Percentiles rank a stretch among this genome's conserved stretches.
These are phyloP conservation scores for Tetrao urogallus DNA, from an alignment of 2,113 vertebrate genomes.

Conservation along the genomic window DNA sequence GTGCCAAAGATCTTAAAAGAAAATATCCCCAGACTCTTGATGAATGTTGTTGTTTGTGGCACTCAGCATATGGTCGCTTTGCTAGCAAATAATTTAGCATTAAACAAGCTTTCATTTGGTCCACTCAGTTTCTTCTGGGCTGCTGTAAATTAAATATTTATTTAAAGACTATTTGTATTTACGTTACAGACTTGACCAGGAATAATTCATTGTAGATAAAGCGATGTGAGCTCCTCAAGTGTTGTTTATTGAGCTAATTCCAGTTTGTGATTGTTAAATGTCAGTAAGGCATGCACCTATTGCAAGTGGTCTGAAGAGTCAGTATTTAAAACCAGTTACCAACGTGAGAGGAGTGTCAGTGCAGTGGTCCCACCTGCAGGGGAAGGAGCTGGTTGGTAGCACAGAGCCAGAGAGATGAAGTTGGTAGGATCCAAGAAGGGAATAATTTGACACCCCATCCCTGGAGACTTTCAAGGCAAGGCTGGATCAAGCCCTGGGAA, in stretches of 20 bases:
- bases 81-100: constrained; percentile 16
- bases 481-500: no score
- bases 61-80: constrained; percentile 1
- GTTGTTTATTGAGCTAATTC: neutral
- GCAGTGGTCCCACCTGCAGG: fast-evolving
- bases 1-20: constrained; percentile 24
- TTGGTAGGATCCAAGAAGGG: neutral
- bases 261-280: constrained; percentile 22
- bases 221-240: neutral
- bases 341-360: neutral
- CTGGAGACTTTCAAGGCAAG: no score
- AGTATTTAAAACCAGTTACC: neutral
- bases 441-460: neutral
- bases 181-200: neutral
- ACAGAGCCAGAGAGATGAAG: neutral
- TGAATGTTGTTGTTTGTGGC: neutral
- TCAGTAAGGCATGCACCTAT: constrained; percentile 10
- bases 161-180: constrained; percentile 1
- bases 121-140: neutral
- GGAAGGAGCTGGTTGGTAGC: neutral
- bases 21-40: neutral
- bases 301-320: neutral
- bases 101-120: constrained; percentile 34
- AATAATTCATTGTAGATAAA: neutral
- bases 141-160: constrained; percentile 1